Evolutionary conservation across 1,140 invertebrate genomes (phyloP), one percentile per base, ranked within the genome.

Genomic region (Rhopalosiphum maidis): DNA sequence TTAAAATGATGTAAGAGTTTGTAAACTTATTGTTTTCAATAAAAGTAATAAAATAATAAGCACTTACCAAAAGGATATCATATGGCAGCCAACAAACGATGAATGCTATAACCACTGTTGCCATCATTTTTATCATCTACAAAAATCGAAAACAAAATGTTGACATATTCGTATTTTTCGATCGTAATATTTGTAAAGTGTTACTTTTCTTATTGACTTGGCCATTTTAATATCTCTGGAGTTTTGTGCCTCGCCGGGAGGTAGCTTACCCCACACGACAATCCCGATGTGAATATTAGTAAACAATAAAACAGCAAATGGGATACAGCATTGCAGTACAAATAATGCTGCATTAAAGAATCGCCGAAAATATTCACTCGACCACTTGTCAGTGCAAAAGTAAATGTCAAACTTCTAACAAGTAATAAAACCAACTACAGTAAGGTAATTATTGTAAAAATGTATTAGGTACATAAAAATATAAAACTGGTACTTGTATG

Each of bases 91-190:
- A 98, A 94, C 97, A 98, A 25, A 98, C 95, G 6, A 97, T 97
- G 95, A 98, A 99, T 6, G 98, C 97, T n/a, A 97, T 96, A 1
- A 98, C 98, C 1, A 98, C 98, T 0, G 97, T 97, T 93, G 98
- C 96, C 97, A 98, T 98, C 98, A 98, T 98, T 95, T 98, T 98
- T 94, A 98, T 96, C 97, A 98, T 98, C 98, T 98, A 97, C 43
- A 96, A 97, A 94, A 95, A 95, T 94, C 95, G 95, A 95, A 94
- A 94, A 95, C 46, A 46, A 88, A 51, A 5, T 48, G n/a, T 15
- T 87, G 48, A 55, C 35, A 89, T 77, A 23, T 25, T 25, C 35
- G 55, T 77, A 23, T 25, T 25, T 54, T 54, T 37, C 35, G 54
- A 41, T 37, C 25, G 21, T 23, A 89, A 89, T 21, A 48, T 18